A percentile compares a stretch with the other conserved stretches of the same genome.
phyloP scores from a whole-genome alignment of 1,140 invertebrate species.

The Battus philenor region DNA sequence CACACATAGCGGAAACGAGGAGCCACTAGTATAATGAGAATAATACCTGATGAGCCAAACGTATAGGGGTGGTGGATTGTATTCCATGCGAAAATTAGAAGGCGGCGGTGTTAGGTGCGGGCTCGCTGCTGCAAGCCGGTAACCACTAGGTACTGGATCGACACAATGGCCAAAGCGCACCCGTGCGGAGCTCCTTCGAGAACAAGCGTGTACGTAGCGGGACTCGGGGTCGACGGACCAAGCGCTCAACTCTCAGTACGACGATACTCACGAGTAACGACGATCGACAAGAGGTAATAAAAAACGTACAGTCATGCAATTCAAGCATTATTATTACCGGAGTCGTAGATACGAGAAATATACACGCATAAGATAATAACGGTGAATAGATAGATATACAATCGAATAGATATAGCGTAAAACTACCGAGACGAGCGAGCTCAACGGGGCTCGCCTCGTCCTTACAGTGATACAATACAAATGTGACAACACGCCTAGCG shows the following conservation, averaged over 20 bases:
- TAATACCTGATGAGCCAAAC: constrained; percentile 74
- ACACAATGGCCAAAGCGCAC: constrained; percentile 72
- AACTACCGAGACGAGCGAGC: constrained; percentile 68
- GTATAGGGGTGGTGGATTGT: constrained; percentile 70
- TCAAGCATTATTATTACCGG: constrained; percentile 92
- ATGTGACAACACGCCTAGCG: constrained; percentile 74
- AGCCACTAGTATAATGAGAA: constrained; percentile 71
- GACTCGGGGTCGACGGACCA: constrained; percentile 68
- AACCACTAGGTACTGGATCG: constrained; percentile 61
- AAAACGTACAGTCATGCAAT: constrained; percentile 92
- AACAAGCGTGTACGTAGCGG: constrained; percentile 74
- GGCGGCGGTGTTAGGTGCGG: constrained; percentile 73
- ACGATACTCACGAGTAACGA: constrained; percentile 66
- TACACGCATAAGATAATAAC: constrained; percentile 77
- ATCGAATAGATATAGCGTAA: constrained; percentile 71
- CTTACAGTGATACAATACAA: constrained; percentile 75
- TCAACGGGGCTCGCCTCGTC: constrained; percentile 63
- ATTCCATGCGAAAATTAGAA: constrained; percentile 74
- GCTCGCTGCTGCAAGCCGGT: constrained; percentile 65
- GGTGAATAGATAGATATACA: constrained; percentile 70
- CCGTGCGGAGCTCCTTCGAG: constrained; percentile 67
- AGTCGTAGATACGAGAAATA: constrained; percentile 79
- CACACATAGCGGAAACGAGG: constrained; percentile 67
- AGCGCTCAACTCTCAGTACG: constrained; percentile 72
- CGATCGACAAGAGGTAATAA: constrained; percentile 79